Conservation (phyloP, 2,113 vertebrate genomes). For the Phainopepla nitens region DNA sequence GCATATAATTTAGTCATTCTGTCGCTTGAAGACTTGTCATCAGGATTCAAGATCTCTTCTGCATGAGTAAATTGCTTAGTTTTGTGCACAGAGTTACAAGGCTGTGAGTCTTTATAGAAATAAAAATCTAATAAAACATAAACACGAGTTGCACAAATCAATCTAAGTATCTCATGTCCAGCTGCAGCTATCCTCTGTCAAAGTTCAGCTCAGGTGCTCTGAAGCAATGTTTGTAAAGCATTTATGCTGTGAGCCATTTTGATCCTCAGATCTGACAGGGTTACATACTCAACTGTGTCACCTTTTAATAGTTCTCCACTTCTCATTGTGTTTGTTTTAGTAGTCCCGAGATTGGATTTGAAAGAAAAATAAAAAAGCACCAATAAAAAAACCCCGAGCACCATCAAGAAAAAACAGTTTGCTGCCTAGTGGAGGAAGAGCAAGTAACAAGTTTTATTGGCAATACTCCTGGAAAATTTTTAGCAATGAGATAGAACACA, state of each 20-base stretch:
- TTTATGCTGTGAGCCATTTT: slow-evolving; percentile 40
- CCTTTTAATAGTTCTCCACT: slow-evolving; percentile 60
- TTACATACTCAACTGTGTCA: slow-evolving; percentile 59
- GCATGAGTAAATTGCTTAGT: neutral
- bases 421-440: neutral
- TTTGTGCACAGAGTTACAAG: neutral
- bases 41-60: neutral
- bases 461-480: neutral
- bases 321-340: slow-evolving; percentile 53
- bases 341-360: slow-evolving; percentile 10
- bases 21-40: slow-evolving; percentile 12
- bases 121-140: neutral
- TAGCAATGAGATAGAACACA: neutral
- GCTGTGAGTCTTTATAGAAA: neutral
- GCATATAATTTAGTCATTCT: slow-evolving; percentile 49
- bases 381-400: neutral
- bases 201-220: slow-evolving; percentile 19
- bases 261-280: slow-evolving; percentile 41
- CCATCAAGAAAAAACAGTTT: neutral
- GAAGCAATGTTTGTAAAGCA: slow-evolving; percentile 31
- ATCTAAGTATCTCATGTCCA: neutral
- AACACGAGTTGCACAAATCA: neutral
- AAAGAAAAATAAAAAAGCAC: neutral
- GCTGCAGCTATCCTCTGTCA: neutral
- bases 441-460: neutral